These are phyloP conservation scores for Antennarius striatus DNA, from an alignment of 2,113 vertebrate species.

Conservation along the genomic window DNA sequence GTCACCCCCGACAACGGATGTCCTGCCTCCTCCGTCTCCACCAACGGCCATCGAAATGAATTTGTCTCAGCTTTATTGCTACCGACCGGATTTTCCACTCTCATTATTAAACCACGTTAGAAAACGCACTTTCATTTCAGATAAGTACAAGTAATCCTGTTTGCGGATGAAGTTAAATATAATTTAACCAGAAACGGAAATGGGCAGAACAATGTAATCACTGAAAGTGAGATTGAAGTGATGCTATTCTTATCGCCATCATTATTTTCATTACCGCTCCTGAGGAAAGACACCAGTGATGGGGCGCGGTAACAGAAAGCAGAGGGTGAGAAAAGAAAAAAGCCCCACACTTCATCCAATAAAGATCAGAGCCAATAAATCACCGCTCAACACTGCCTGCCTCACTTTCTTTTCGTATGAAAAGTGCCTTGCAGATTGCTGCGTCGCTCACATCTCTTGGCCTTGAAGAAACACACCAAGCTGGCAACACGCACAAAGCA, in stretches of 20 bases:
- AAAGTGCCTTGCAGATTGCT: constrained; percentile 59
- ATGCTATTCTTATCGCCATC: constrained; percentile 78
- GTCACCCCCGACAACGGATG: constrained; percentile 63
- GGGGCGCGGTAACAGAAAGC: constrained; percentile 42
- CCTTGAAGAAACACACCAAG: constrained; percentile 61
- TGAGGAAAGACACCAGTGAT: constrained; percentile 42
- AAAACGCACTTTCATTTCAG: constrained; percentile 84
- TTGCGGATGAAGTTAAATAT: constrained; percentile 83
- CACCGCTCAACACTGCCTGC: constrained; percentile 48
- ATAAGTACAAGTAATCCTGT: constrained; percentile 85
- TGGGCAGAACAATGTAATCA: constrained; percentile 79
- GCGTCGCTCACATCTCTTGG: constrained; percentile 51
- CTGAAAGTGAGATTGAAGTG: constrained; percentile 81
- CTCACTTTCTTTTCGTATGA: constrained; percentile 51
- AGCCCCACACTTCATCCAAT: constrained; percentile 41
- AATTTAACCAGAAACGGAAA: constrained; percentile 83
- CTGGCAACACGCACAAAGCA: constrained; percentile 55
- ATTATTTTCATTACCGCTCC: constrained; percentile 74
- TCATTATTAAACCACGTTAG: constrained; percentile 81
- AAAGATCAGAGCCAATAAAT: constrained; percentile 68
- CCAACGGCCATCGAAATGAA: constrained; percentile 77
- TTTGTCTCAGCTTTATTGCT: constrained; percentile 83
- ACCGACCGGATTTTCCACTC: constrained; percentile 81
- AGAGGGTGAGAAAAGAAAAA: constrained; percentile 61
- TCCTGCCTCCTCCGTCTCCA: constrained; percentile 55